Evolutionary conservation across 1,140 invertebrate genomes (phyloP), one percentile per base, ranked within the genome.

Genomic region (Drosophila pectinifera): DNA sequence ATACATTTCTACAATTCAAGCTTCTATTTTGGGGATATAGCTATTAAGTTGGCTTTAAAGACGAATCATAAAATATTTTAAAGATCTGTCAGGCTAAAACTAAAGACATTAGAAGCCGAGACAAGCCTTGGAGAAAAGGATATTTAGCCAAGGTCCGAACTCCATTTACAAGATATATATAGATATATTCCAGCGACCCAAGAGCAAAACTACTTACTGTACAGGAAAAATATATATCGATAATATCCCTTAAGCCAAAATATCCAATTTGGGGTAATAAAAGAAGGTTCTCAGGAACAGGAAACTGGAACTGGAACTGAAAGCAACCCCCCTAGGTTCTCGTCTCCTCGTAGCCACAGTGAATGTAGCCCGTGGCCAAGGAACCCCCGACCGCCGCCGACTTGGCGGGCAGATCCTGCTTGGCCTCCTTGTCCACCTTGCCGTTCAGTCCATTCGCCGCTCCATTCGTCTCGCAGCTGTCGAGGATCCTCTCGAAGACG

Each of bases 401-500:
- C 26, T 88, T 88, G 56, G 62, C 54, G 10, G 67, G 83, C 56
- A 88, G 48, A 34, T 74, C 77, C 20, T 28, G 10, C 0, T 8
- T 7, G 5, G 7, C 59, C 26, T 55, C 67, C 39, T 36, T 22
- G 11, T 34, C 31, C 2, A 36, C 20, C 20, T 55, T 57, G n/a
- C 46, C 59, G 8, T 59, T 59, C 14, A 59, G 16, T 11, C 46
- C 75, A 28, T 62, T 51, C 5, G 11, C 56, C 8, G 28, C 28
- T 7, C 39, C 41, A 2, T 46, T 36, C 4, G 61, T 11, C 20
- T 79, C 73, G 20, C 55, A 56, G 65, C 45, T 88, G 45, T 92
- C 91, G 8, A 92, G 68, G 16, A 92, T 92, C 5, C 88, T 64
- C 51, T 92, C 91, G 28, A 92, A 92, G 7, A 92, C 84, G 1